Evolutionary conservation across 2,888 invertebrate species (phyloP).

Genomic region (Eremobia ochroleuca): DNA sequence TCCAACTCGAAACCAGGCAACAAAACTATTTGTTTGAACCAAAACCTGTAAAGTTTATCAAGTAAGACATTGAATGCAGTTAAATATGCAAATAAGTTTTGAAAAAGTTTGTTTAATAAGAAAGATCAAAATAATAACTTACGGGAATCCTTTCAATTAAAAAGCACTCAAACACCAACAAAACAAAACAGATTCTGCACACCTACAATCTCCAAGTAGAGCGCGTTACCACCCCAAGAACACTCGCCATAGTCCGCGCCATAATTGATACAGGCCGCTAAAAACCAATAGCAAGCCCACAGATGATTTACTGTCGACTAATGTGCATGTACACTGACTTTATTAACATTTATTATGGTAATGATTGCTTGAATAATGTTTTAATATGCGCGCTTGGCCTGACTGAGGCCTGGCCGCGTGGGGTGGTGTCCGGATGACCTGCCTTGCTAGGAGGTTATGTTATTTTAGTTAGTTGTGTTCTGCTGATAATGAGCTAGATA

Average conservation of each 20-base stretch:
- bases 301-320: slow-evolving; percentile 86
- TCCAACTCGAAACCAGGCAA: background rate
- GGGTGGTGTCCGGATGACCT: slow-evolving; percentile 62
- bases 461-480: background rate
- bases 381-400: slow-evolving; percentile 79
- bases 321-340: slow-evolving; percentile 87
- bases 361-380: slow-evolving; percentile 82
- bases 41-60: background rate
- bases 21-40: background rate
- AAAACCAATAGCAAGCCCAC: slow-evolving; percentile 86
- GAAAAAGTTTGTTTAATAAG: no score
- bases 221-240: slow-evolving; percentile 60
- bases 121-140: background rate
- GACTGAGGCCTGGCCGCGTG: slow-evolving; percentile 60
- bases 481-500: background rate
- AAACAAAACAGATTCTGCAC: background rate
- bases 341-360: slow-evolving; percentile 90
- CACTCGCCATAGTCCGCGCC: slow-evolving; percentile 81
- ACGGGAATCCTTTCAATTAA: background rate
- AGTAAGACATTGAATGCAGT: background rate
- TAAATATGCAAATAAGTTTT: background rate
- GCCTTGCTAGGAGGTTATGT: slow-evolving; percentile 44
- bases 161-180: background rate
- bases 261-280: slow-evolving; percentile 87
- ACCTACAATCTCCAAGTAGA: slow-evolving; percentile 60